Evolutionary conservation across 2,888 invertebrate genomes (phyloP).

Genomic region (Caenorhabditis uteleia): DNA sequence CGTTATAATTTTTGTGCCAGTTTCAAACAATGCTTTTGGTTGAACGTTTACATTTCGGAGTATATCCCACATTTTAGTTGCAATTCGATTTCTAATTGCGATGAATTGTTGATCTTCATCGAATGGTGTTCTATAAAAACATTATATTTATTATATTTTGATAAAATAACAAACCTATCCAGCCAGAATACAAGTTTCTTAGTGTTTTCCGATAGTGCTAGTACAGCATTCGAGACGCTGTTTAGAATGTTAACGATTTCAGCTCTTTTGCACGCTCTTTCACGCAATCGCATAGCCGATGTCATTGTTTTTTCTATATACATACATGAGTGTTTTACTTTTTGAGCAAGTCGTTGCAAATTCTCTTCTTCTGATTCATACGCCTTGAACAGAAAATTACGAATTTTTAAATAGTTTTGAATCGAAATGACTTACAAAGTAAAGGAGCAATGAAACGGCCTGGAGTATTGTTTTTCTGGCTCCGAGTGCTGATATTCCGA

Average conservation of each 20-base stretch:
- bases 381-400: too few species aligned
- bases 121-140: constrained; percentile 74
- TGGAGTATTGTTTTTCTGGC: constrained; percentile 92
- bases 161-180: constrained; percentile 76
- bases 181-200: constrained; percentile 90
- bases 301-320: constrained; percentile 31
- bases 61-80: constrained; percentile 40
- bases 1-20: constrained; percentile 34
- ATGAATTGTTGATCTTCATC: constrained; percentile 76
- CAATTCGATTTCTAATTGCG: constrained; percentile 75
- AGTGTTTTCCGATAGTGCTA: constrained; percentile 82
- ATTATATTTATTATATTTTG: not conserved
- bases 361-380: constrained; percentile 90
- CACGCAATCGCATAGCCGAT: constrained; percentile 33
- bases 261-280: constrained; percentile 34
- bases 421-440: constrained; percentile 74
- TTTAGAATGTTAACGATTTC: constrained; percentile 51
- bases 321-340: constrained; percentile 78
- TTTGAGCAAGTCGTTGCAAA: constrained; percentile 85
- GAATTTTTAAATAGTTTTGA: not conserved
- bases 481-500: constrained; percentile 85
- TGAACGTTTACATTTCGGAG: constrained; percentile 43
- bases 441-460: constrained; percentile 86
- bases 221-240: constrained; percentile 73
- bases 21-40: constrained; percentile 43